Conservation (phyloP, 1,140 invertebrate species). For the Amyelois transitella region DNA sequence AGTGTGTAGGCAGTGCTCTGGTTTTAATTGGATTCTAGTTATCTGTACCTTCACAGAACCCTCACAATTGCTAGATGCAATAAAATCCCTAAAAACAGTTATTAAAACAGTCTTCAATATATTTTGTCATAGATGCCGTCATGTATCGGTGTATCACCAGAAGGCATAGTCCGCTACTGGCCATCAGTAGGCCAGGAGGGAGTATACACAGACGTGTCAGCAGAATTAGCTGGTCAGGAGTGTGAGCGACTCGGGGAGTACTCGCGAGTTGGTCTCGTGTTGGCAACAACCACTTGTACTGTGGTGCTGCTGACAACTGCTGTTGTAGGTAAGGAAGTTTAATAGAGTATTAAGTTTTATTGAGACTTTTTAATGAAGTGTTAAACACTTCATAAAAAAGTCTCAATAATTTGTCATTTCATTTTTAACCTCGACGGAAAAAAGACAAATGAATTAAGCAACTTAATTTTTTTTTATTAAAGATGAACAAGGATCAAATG, state of each 20-base stretch:
- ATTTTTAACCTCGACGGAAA: no score
- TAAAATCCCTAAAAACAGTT: background rate
- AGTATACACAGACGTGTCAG: slow-evolving; percentile 87
- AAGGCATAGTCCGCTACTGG: slow-evolving; percentile 95
- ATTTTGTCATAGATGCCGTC: slow-evolving; percentile 78
- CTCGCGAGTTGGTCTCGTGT: slow-evolving; percentile 84
- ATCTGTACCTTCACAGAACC: no score
- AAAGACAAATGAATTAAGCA: no score
- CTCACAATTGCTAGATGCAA: no score
- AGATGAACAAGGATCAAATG: no score
- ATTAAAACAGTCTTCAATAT: background rate
- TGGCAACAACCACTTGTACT: slow-evolving; percentile 94
- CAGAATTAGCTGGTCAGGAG: slow-evolving; percentile 89
- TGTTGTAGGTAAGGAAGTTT: slow-evolving; percentile 23
- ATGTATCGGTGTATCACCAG: slow-evolving; percentile 94
- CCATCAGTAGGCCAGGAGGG: slow-evolving; percentile 91
- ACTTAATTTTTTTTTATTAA: no score
- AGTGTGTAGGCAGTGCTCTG: no score
- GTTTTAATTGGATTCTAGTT: no score
- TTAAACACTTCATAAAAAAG: no score
- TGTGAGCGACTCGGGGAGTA: slow-evolving; percentile 85
- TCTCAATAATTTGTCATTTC: no score
- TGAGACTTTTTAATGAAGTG: no score
- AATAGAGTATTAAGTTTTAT: no score
- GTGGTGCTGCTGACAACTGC: slow-evolving; percentile 82